Conservation (phyloP, 2,113 vertebrate species). For the Lamprotornis superbus region DNA sequence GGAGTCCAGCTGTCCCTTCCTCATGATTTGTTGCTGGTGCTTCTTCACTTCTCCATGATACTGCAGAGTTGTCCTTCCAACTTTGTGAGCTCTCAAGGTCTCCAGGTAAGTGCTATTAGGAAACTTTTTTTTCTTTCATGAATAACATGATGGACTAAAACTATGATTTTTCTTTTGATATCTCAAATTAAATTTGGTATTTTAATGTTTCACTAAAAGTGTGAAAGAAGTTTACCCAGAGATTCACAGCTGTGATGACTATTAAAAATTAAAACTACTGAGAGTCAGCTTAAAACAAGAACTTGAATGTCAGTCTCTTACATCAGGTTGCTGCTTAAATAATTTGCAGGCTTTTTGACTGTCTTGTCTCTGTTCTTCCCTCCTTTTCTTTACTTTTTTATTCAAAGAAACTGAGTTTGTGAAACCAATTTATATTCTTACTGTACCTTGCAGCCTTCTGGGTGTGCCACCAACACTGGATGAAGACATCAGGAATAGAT, state of each 20-base stretch:
- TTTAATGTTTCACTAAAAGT: neutral
- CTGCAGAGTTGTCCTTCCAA: neutral
- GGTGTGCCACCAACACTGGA: neutral
- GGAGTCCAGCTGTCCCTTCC: neutral
- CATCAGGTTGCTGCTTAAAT: neutral
- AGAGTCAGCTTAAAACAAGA: neutral
- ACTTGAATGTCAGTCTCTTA: neutral
- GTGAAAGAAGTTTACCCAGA: neutral
- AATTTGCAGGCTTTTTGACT: neutral
- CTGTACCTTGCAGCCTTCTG: neutral
- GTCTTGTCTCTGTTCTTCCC: neutral
- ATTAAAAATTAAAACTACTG: neutral
- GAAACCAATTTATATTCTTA: neutral
- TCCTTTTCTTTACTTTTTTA: neutral
- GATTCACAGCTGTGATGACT: neutral
- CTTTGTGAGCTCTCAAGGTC: neutral
- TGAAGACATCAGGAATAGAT: neutral
- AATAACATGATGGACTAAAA: neutral
- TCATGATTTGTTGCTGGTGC: neutral
- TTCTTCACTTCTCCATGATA: neutral
- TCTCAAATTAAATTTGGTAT: neutral
- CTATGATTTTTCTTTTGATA: neutral
- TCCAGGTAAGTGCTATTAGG: neutral
- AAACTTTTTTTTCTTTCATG: neutral
- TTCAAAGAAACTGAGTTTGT: neutral